Evolutionary conservation across 1,140 invertebrate genomes (phyloP), one percentile per base, ranked within the genome.

Genomic region (Heliothis virescens): DNA sequence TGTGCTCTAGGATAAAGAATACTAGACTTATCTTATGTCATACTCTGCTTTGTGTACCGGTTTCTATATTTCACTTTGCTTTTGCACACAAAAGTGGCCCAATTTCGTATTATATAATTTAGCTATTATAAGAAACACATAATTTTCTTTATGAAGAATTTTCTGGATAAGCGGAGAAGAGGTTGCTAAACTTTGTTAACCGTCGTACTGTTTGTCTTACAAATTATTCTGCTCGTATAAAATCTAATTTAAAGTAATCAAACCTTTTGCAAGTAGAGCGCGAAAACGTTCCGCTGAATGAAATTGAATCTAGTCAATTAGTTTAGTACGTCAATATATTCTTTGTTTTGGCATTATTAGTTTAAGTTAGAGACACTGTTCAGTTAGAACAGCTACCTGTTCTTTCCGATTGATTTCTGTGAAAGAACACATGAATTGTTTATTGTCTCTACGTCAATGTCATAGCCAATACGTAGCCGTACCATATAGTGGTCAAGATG

Each of bases 171-270:
- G 18, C 29, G n/a, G 2, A 74, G 48, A 48, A 60, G 60, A 60
- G 72, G 55, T 60, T 48, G 16, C 34, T 18, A 60, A 74, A 74
- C 53, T 41, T 74, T 60, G 34, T 74, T 74, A 60, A 29, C 16
- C 47, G 29, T 55, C 15, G 55, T 21, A 60, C 47, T 26, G 57
- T 48, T 60, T 74, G n/a, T 60, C 55, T 60, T 60, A 59, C 12
- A 48, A 74, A 74, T 74, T 16, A 47, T 74, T 74, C 5, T n/a
- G 34, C 26, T 59, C 34, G 71, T 60, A 60, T 65, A 26, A 77
- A 77, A 65, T 77, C 21, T 52, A 52, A 52, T 47, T 59, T 47
- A 48, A 5, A 15, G 53, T 47, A 47, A 60, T 74, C 72, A 74
- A 16, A 74, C 57, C 55, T 60, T 78, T 67, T 55, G 50, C 47